phyloP scores from a whole-genome alignment of 2,113 vertebrate genomes.

The Sebastes fasciatus region DNA sequence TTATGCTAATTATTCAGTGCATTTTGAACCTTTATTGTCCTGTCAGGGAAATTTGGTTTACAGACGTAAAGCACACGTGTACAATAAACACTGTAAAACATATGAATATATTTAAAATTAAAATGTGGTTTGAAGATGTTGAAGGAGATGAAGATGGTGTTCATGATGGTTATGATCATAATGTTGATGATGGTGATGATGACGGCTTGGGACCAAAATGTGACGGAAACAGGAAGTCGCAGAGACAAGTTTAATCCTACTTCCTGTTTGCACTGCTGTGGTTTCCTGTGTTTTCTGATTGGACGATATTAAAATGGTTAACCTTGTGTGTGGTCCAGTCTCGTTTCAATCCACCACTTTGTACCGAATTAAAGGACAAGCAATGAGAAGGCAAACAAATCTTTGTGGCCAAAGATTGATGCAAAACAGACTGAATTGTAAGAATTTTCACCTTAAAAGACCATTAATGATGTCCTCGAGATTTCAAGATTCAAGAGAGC shows the following conservation, averaged over 20 bases:
- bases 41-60: slow-evolving; percentile 51
- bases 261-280: slow-evolving; percentile 72
- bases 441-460: too few relatives aligned
- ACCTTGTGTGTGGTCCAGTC: slow-evolving; percentile 32
- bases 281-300: slow-evolving; percentile 69
- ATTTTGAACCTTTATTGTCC: slow-evolving; percentile 49
- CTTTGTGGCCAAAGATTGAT: too few relatives aligned
- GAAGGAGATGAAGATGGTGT: background rate
- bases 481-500: background rate
- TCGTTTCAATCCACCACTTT: slow-evolving; percentile 1
- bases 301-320: slow-evolving; percentile 72
- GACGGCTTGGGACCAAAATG: slow-evolving; percentile 47
- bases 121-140: slow-evolving; percentile 36
- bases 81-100: slow-evolving; percentile 53
- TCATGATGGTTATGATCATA: slow-evolving; percentile 11
- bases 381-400: background rate
- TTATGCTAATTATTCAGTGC: slow-evolving; percentile 45
- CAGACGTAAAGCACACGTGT: slow-evolving; percentile 48
- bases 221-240: slow-evolving; percentile 45
- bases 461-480: background rate
- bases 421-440: too few relatives aligned
- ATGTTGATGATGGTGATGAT: background rate
- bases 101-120: slow-evolving; percentile 24
- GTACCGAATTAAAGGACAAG: background rate
- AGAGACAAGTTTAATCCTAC: slow-evolving; percentile 31